These are phyloP conservation scores for Masticophis lateralis DNA, from an alignment of 2,797 vertebrate species.

Conservation along the genomic window DNA sequence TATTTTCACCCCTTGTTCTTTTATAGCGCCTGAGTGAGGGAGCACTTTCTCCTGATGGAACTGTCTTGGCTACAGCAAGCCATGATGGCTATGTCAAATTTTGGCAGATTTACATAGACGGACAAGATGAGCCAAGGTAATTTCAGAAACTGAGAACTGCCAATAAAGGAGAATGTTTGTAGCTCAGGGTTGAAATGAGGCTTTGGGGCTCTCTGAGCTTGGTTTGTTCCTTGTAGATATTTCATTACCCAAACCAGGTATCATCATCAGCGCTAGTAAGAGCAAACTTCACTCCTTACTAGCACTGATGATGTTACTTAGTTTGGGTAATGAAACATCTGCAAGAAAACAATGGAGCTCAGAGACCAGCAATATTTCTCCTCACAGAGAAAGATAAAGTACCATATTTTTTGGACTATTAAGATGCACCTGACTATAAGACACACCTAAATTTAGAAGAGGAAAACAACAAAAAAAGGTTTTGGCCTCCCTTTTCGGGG, in stretches of 20 bases:
- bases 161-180: background rate
- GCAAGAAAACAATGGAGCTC: background rate
- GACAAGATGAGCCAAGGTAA: slow-evolving; percentile 92
- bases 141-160: background rate
- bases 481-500: no score
- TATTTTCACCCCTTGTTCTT: background rate
- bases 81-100: slow-evolving; percentile 98
- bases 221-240: background rate
- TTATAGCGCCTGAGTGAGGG: slow-evolving; percentile 91
- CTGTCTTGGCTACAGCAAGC: slow-evolving; percentile 94
- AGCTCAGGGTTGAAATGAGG: background rate
- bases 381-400: background rate
- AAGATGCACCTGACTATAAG: no score
- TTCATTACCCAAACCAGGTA: background rate
- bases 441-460: no score
- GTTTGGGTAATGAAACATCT: background rate
- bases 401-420: no score
- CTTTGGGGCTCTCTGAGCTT: background rate
- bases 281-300: background rate
- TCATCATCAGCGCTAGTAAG: background rate
- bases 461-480: no score
- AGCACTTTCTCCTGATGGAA: slow-evolving; percentile 94
- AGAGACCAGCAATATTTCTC: background rate
- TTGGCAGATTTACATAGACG: slow-evolving; percentile 99
- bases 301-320: background rate